Evolutionary conservation across 2,113 vertebrate species (phyloP), one percentile per base, ranked within the genome.

Genomic region (Sterrhoptilus dennistouni): DNA sequence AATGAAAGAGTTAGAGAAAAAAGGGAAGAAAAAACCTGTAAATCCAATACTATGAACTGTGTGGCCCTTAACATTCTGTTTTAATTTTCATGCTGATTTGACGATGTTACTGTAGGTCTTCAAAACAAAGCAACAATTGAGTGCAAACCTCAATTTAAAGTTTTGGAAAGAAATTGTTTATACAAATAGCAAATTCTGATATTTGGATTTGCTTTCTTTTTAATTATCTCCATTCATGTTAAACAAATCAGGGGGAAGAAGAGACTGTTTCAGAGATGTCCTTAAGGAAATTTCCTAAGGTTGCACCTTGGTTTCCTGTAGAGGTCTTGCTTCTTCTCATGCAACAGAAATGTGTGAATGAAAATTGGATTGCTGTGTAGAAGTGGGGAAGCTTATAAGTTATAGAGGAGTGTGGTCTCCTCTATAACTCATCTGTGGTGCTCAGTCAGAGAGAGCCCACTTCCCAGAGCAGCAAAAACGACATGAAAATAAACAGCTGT

Each of bases 1-100:
- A 83, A 83, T 16, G 11, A 78, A 94, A 77, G 12, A 77, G 11
- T 38, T 69, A 82, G 29, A 83, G 53, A 89, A 91, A 7, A 56
- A 56, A 91, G 64, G 11, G 1, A 69, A 56, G 21, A 9, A 66
- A 27, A 89, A 89, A 69, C 31, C 25, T 61, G 18, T 64, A 65
- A 69, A 93, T 74, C 9, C 0, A 2, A 3, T 50, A 23, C 24
- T 74, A 4, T 81, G 61, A 76, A 12, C 11, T 65, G 15, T 68
- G n/a, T 72, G 38, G 3, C 7, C 9, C 17, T 78, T 81, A 70
- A 59, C 1, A 2, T 50, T 53, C 33, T 66, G 14, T 17, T 87
- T 77, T 66, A 20, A 18, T 94, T 91, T 90, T 75, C 27, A 12
- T 66, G 35, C 12, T 71, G 12, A 38, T 85, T 92, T 89, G 61